Evolutionary conservation across 2,888 invertebrate genomes (phyloP).

Genomic region (Leucozona laternaria): DNA sequence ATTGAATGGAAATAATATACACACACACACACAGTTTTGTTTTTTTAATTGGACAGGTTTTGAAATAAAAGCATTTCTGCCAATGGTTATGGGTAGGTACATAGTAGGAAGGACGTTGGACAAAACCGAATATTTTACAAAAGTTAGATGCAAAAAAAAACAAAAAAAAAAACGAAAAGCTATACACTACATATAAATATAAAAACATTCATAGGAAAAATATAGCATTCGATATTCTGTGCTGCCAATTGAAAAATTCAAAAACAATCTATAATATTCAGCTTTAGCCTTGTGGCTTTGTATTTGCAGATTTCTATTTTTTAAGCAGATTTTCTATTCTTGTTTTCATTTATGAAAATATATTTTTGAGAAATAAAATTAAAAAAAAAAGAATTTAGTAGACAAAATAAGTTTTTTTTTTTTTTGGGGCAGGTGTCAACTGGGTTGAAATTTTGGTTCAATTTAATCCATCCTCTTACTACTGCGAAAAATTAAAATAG

Average conservation of each 20-base stretch:
- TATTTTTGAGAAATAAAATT: too few species aligned
- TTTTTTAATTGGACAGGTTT: constrained; percentile 9
- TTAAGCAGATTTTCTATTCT: background rate
- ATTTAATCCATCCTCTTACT: too few species aligned
- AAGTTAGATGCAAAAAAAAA: background rate
- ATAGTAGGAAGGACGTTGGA: background rate
- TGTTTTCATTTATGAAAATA: too few species aligned
- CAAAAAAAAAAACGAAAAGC: background rate
- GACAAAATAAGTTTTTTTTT: too few species aligned
- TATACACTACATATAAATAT: background rate
- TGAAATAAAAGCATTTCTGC: constrained; percentile 6
- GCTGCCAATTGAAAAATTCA: background rate
- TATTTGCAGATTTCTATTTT: background rate
- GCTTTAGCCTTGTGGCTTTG: background rate
- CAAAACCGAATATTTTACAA: background rate
- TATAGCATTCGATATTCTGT: background rate
- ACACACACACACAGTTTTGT: background rate
- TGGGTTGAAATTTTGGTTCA: too few species aligned
- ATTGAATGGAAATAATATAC: background rate
- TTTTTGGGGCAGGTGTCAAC: too few species aligned
- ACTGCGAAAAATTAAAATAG: too few species aligned
- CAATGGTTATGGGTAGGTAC: background rate
- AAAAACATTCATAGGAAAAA: background rate
- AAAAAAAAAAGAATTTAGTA: too few species aligned
- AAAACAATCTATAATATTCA: background rate